Conservation (phyloP, 2,797 vertebrate species). For the Channallabes apus region DNA sequence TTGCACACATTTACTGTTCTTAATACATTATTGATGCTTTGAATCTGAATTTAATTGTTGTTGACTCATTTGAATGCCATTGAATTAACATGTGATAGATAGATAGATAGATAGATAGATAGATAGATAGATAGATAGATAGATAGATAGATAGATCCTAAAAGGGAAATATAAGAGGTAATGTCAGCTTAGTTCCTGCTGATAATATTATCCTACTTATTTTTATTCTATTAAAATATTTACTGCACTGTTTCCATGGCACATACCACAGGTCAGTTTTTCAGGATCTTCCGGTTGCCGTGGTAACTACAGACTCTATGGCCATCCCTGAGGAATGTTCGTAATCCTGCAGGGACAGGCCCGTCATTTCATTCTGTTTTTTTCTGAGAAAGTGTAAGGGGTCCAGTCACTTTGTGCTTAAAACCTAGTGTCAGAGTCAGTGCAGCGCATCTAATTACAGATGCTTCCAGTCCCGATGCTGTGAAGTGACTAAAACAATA, state of each 20-base stretch:
- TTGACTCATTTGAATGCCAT: neutral
- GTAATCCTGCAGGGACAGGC: conserved; percentile 13
- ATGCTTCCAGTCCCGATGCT: neutral
- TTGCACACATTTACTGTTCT: neutral
- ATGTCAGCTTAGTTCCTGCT: neutral
- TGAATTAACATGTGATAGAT: neutral
- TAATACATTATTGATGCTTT: neutral
- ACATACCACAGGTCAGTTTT: conserved; percentile 24
- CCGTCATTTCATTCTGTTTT: conserved; percentile 13
- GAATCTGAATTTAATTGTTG: neutral
- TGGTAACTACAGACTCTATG: conserved; percentile 40
- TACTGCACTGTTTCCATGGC: neutral
- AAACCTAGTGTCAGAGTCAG: neutral
- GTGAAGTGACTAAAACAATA: neutral
- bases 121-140: too few relatives aligned
- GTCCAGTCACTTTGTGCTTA: neutral
- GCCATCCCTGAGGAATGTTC: conserved; percentile 9
- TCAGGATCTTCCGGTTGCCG: conserved; percentile 27
- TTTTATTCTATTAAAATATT: neutral
- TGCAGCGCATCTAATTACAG: conserved; percentile 6
- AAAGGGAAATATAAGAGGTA: too few relatives aligned
- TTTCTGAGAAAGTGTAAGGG: neutral
- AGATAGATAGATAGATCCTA: too few relatives aligned
- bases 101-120: too few relatives aligned
- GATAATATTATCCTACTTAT: neutral